phyloP scores from a whole-genome alignment of 2,797 vertebrate species.

The Tachyglossus aculeatus region DNA sequence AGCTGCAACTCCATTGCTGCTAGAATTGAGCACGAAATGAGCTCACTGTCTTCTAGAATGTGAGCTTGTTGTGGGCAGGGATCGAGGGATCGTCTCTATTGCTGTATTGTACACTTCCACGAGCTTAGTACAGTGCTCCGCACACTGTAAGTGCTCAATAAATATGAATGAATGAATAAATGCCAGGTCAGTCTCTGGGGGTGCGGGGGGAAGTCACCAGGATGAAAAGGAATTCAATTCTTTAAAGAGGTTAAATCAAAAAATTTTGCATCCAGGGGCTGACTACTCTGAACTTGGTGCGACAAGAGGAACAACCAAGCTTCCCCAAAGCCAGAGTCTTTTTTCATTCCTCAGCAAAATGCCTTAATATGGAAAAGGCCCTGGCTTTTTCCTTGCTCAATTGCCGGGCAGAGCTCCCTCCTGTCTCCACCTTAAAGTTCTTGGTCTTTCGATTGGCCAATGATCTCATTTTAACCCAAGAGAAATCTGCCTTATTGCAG shows the following conservation, averaged over 20 bases:
- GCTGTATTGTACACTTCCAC: too few relatives aligned
- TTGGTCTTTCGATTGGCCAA: constrained; percentile 1
- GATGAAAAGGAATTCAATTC: not conserved
- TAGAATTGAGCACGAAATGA: too few relatives aligned
- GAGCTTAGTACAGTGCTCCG: too few relatives aligned
- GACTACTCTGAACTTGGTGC: not conserved
- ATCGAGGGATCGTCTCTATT: too few relatives aligned
- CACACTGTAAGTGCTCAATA: too few relatives aligned
- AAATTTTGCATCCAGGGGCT: constrained; percentile 5
- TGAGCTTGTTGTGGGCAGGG: too few relatives aligned
- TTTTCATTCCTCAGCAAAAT: not conserved
- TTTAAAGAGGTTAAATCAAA: not conserved
- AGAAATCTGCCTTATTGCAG: constrained; percentile 2
- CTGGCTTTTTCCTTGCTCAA: not conserved
- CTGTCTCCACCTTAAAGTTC: not conserved
- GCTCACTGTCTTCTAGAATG: too few relatives aligned
- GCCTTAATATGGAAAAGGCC: not conserved
- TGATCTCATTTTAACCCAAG: constrained; percentile 7
- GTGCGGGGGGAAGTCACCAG: not conserved
- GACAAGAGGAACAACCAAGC: not conserved
- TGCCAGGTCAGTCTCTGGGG: not conserved
- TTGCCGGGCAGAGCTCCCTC: not conserved
- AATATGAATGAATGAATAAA: too few relatives aligned
- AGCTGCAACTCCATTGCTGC: not conserved
- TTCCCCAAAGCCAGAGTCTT: constrained; percentile 20